Percentiles rank a stretch among this genome's conserved stretches.
phyloP scores from a whole-genome alignment of 2,888 invertebrate species.

The Chaitophorus viminalis region DNA sequence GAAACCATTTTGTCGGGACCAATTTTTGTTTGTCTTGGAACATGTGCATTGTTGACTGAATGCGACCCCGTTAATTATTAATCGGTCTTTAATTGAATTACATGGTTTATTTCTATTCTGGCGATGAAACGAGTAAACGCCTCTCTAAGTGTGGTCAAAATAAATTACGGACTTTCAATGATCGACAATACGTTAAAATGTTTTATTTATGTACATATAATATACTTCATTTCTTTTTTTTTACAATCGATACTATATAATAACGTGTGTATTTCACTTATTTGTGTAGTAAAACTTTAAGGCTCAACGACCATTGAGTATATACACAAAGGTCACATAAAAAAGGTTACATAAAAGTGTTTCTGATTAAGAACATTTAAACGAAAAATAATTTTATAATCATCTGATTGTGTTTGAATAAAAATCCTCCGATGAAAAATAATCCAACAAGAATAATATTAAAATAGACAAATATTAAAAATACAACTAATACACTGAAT shows the following conservation, averaged over 20 bases:
- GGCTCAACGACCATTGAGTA: neutral
- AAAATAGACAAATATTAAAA: too few relatives aligned
- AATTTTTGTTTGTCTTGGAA: conserved; percentile 61
- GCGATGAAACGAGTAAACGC: conserved; percentile 16
- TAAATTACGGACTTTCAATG: conserved; percentile 37
- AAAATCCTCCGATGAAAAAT: too few relatives aligned
- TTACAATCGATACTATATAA: neutral
- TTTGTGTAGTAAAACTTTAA: neutral
- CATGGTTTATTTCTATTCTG: conserved; percentile 60
- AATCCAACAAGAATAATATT: too few relatives aligned
- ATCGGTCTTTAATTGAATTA: conserved; percentile 62
- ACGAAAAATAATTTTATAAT: too few relatives aligned
- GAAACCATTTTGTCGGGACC: conserved; percentile 60
- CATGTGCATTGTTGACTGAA: conserved; percentile 58
- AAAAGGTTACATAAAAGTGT: neutral
- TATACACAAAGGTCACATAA: too few relatives aligned
- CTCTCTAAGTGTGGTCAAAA: conserved; percentile 34
- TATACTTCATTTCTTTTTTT: neutral
- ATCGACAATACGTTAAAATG: neutral
- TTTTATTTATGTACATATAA: neutral
- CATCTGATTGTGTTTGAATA: too few relatives aligned
- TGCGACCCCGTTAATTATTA: conserved; percentile 61
- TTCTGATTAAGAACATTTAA: neutral
- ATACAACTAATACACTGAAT: too few relatives aligned
- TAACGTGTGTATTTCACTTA: neutral